A percentile compares a stretch with the other conserved stretches of the same genome.
Conservation (phyloP, 2,113 vertebrate genomes). For the Gymnogyps californianus region DNA sequence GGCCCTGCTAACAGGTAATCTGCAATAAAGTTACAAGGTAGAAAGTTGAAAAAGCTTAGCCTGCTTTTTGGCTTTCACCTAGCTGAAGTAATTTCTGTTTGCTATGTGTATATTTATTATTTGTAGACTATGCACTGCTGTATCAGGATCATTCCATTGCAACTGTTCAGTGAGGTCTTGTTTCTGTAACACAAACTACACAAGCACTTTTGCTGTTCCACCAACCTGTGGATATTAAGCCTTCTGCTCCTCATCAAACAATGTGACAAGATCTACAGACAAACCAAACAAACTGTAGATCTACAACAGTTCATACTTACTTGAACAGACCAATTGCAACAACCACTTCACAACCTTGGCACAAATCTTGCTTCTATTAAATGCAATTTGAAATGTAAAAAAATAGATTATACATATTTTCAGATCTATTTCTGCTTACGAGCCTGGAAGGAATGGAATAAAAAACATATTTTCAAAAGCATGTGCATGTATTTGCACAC, state of each 20-base stretch:
- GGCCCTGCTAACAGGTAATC: background rate
- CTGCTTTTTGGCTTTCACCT: background rate
- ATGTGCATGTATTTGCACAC: background rate
- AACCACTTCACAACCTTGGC: background rate
- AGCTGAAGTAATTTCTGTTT: background rate
- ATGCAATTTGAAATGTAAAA: background rate
- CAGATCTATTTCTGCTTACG: background rate
- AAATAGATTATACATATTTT: background rate
- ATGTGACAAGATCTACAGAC: background rate
- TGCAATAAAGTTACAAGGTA: background rate
- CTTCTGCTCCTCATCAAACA: background rate
- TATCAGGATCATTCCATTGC: background rate
- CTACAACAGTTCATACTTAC: background rate
- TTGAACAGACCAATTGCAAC: background rate
- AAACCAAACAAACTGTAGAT: background rate
- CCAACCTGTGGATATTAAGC: background rate
- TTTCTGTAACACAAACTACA: background rate
- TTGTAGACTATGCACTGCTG: rapidly evolving
- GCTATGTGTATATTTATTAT: background rate
- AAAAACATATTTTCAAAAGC: background rate
- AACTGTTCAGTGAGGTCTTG: background rate
- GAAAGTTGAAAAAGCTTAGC: background rate
- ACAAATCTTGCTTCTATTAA: background rate
- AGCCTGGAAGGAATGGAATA: background rate
- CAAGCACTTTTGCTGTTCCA: background rate